Conservation (phyloP, 2,797 vertebrate species). For the Gallinago nigripennis region DNA sequence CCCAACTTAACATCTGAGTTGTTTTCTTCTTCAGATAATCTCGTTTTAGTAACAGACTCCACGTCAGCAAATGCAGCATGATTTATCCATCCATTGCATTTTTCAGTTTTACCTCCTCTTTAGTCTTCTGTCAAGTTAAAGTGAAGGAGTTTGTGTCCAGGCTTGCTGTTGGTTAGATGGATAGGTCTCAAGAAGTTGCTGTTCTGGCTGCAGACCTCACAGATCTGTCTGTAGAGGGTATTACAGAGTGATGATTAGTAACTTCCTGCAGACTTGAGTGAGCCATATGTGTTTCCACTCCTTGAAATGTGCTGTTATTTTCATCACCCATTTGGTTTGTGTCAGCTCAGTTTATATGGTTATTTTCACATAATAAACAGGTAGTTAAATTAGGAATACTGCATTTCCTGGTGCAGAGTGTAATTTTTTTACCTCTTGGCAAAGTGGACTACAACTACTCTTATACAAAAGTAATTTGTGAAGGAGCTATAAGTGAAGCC, state of each 20-base stretch:
- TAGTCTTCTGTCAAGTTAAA: neutral
- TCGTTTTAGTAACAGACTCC: neutral
- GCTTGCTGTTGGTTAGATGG: neutral
- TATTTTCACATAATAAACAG: conserved; percentile 72
- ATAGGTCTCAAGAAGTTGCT: neutral
- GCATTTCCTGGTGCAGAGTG: neutral
- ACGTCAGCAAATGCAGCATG: neutral
- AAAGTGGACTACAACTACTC: neutral
- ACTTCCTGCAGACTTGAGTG: conserved; percentile 38
- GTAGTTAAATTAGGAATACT: conserved; percentile 58
- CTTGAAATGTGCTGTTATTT: conserved; percentile 62
- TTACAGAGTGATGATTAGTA: conserved; percentile 36
- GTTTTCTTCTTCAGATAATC: neutral
- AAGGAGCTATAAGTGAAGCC: neutral
- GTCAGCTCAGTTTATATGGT: conserved; percentile 59
- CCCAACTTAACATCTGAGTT: neutral
- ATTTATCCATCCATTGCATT: neutral
- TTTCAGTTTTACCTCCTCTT: neutral
- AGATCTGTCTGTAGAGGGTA: neutral
- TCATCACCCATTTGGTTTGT: conserved; percentile 66
- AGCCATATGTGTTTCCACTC: conserved; percentile 57
- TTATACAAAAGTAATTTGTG: rapidly evolving
- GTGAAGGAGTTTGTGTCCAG: neutral
- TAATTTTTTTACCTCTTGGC: conserved; percentile 15
- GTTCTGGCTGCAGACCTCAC: neutral